Evolutionary conservation across 1,140 invertebrate species (phyloP).

Genomic region (Drosophila chauvacae): DNA sequence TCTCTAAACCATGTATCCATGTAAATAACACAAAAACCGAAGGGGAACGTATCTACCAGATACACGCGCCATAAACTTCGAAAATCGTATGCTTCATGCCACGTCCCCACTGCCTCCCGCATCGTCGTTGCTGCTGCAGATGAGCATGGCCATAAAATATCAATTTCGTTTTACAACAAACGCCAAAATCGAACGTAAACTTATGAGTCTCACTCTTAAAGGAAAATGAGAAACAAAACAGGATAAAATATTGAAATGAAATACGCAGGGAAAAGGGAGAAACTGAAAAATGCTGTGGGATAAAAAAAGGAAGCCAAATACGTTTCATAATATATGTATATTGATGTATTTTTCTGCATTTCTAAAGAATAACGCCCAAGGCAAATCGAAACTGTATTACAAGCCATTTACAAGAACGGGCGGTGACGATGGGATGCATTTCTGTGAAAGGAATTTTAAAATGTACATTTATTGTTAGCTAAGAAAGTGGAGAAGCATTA

Average conservation of each 20-base stretch:
- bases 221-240: conserved; percentile 28
- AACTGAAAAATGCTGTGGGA: conserved; percentile 76
- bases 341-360: conserved; percentile 42
- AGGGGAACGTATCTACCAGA: conserved; percentile 68
- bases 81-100: conserved; percentile 71
- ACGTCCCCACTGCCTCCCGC: neutral
- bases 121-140: conserved; percentile 47
- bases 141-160: conserved; percentile 81
- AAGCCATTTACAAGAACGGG: conserved; percentile 28
- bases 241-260: conserved; percentile 73
- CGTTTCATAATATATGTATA: conserved; percentile 46
- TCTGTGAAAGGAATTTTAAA: neutral
- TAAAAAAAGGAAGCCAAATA: conserved; percentile 70
- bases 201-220: conserved; percentile 59
- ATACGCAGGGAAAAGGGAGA: conserved; percentile 43
- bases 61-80: conserved; percentile 79
- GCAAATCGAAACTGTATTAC: conserved; percentile 36
- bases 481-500: too few relatives aligned
- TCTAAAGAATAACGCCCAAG: conserved; percentile 26
- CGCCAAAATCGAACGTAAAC: conserved; percentile 79
- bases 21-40: conserved; percentile 37
- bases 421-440: neutral
- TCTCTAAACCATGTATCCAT: conserved; percentile 39
- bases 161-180: conserved; percentile 81
- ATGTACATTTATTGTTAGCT: too few relatives aligned